phyloP scores from a whole-genome alignment of 2,888 invertebrate species.

The Sinopyrophorus schimmeli region DNA sequence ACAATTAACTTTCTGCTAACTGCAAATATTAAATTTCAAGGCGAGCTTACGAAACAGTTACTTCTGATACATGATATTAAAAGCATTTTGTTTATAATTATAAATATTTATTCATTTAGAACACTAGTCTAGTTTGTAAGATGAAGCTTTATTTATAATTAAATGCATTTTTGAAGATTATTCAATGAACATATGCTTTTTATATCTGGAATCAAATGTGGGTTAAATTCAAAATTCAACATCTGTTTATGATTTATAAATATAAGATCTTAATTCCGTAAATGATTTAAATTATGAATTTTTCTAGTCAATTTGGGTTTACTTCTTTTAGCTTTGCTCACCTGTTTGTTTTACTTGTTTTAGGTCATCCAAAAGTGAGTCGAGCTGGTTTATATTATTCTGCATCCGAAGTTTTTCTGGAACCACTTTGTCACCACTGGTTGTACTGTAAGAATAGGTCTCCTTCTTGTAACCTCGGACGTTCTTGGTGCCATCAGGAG shows the following conservation, averaged over 20 bases:
- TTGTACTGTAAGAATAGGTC: constrained; percentile 49
- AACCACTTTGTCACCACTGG: constrained; percentile 38
- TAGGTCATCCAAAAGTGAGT: constrained; percentile 74
- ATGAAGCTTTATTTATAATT: no score
- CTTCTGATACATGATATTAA: no score
- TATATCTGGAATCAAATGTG: not conserved
- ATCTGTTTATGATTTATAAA: not conserved
- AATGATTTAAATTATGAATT: not conserved
- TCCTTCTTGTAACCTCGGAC: constrained; percentile 53
- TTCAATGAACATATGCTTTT: no score
- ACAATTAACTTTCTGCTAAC: constrained; percentile 15
- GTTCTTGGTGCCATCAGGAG: constrained; percentile 52
- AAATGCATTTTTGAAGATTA: no score
- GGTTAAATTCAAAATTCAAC: no score
- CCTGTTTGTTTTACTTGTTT: constrained; percentile 57
- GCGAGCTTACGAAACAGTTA: no score
- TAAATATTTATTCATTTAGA: no score
- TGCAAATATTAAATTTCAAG: not conserved
- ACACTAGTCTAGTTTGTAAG: no score
- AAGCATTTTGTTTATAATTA: no score
- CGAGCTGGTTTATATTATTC: constrained; percentile 74
- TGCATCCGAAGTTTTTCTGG: constrained; percentile 52
- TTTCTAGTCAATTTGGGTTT: not conserved
- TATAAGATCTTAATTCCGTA: not conserved
- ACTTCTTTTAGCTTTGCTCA: constrained; percentile 16